Percentiles rank a stretch among this genome's conserved stretches.
phyloP scores from a whole-genome alignment of 2,797 vertebrate genomes.

The Poeciliopsis gracilis region DNA sequence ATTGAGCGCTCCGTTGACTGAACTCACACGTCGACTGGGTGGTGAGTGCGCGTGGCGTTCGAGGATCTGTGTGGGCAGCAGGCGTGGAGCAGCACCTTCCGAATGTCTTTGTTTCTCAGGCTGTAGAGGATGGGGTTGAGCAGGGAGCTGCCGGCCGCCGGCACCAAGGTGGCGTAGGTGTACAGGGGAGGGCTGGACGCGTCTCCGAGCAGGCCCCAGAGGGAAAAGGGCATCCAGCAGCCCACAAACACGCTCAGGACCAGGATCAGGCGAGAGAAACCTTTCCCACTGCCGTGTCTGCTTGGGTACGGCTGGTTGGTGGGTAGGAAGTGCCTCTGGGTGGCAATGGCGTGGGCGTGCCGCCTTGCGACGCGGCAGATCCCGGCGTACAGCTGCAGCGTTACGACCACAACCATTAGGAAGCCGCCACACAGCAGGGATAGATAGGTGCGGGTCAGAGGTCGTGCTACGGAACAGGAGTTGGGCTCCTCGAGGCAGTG shows the following conservation, averaged over 20 bases:
- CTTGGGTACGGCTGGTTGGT: conserved; percentile 80
- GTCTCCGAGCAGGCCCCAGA: conserved; percentile 90
- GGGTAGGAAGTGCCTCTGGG: conserved; percentile 90
- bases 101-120: conserved; percentile 93
- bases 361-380: conserved; percentile 89
- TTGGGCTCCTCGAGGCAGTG: conserved; percentile 84
- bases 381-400: conserved; percentile 91
- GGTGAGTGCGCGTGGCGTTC: conserved; percentile 78
- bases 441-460: conserved; percentile 88
- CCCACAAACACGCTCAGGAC: conserved; percentile 90
- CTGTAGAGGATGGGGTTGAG: conserved; percentile 95
- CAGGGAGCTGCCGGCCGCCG: conserved; percentile 91
- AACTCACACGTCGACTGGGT: conserved; percentile 89
- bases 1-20: conserved; percentile 37
- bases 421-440: conserved; percentile 87
- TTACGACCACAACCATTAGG: conserved; percentile 84
- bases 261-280: conserved; percentile 87
- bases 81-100: conserved; percentile 87
- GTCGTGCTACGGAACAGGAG: conserved; percentile 86
- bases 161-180: conserved; percentile 89
- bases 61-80: conserved; percentile 84
- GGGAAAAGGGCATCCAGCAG: conserved; percentile 94
- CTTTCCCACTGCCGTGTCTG: conserved; percentile 83
- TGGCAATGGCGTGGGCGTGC: conserved; percentile 93
- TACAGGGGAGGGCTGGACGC: conserved; percentile 84